Evolutionary conservation across 2,797 vertebrate genomes (phyloP).

Genomic region (Poeciliopsis infans): DNA sequence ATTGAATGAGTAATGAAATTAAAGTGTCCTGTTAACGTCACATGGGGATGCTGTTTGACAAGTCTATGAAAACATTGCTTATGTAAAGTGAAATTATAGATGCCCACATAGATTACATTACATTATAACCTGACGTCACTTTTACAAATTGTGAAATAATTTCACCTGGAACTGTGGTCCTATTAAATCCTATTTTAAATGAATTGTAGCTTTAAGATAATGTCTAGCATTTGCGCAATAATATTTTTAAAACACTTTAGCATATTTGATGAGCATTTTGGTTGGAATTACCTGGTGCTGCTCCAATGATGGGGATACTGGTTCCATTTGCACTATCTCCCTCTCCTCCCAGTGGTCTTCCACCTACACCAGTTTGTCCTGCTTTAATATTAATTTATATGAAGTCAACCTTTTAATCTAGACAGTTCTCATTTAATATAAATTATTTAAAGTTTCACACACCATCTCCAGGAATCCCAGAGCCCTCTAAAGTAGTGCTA

Average conservation of each 20-base stretch:
- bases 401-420: neutral
- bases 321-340: slow-evolving; percentile 70
- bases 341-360: slow-evolving; percentile 61
- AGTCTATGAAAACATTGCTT: neutral
- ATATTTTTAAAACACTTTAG: neutral
- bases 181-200: slow-evolving; percentile 57
- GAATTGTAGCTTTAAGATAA: neutral
- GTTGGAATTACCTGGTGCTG: slow-evolving; percentile 70
- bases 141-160: neutral
- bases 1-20: neutral
- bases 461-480: slow-evolving; percentile 79
- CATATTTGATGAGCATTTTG: neutral
- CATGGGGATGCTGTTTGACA: neutral
- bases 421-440: neutral
- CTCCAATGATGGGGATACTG: slow-evolving; percentile 78
- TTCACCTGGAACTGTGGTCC: slow-evolving; percentile 65
- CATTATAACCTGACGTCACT: neutral
- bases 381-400: slow-evolving; percentile 28
- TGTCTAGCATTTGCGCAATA: neutral
- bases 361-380: slow-evolving; percentile 64
- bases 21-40: neutral
- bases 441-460: slow-evolving; percentile 20
- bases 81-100: neutral
- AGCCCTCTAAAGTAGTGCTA: slow-evolving; percentile 75
- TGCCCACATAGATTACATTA: neutral